Base-by-base conservation (phyloP, 2,888 invertebrate genomes). In the Timandra comae region DNA sequence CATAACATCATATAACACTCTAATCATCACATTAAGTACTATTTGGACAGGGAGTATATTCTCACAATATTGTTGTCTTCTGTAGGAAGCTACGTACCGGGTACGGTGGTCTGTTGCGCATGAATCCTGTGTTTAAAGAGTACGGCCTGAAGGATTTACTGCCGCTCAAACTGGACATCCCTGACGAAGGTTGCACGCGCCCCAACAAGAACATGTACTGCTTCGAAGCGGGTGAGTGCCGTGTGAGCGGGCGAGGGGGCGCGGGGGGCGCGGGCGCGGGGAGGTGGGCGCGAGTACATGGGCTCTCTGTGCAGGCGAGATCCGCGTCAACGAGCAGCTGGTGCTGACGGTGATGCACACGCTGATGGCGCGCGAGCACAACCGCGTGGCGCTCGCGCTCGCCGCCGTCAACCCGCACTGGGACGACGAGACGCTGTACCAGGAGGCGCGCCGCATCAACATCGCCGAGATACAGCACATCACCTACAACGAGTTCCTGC, bases 291-390 rank as follows among this genome's bases (percentile, higher is more conserved):
- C 9, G 23, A 7, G 2, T 10, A 9, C 9, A 7, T 9, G 11
- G 6, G 24, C 11, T 4, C 11, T 6, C 11, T 9, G 5, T 24
- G 8, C 56, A 92, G 94, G 95, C 58, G 97, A 97, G 81, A 94
- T 96, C 64, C 90, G 97, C 59, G 96, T 96, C 1, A 97, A 97
- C 71, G 96, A 97, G 69, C 96, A 97, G 63, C 78, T 96, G 46
- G 93, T 96, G 0, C 78, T 97, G 32, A 92, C 96, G 0, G 95
- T 95, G 47, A 95, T 96, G 94, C 96, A 97, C 67, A 96, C 96
- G 0, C 72, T 96, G 20, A 91, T 95, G 92, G 94, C 96, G 0
- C 87, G 96, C 37, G 95, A 97, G 65, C 97, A 98, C 72, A 98
- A 98, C 76, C 87, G 95, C 38, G 77, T 95, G 0, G 96, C 97